phyloP scores from a whole-genome alignment of 2,888 invertebrate species.

The Dioctria linearis region DNA sequence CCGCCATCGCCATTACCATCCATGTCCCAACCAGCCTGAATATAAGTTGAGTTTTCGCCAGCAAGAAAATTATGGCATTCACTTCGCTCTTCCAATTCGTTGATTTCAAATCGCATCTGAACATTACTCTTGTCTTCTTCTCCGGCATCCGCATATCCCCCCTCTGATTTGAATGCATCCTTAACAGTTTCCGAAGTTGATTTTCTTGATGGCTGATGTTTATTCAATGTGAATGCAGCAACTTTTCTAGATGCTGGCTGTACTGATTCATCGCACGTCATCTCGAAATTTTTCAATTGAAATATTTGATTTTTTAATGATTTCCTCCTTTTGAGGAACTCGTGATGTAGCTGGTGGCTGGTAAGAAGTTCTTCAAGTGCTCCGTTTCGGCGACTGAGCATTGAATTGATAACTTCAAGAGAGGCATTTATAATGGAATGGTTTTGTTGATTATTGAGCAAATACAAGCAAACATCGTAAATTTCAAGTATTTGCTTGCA shows the following conservation, averaged over 20 bases:
- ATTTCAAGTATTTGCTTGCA: constrained; percentile 74
- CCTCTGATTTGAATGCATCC: constrained; percentile 64
- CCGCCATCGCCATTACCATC: constrained; percentile 56
- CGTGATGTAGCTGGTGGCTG: constrained; percentile 69
- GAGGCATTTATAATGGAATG: constrained; percentile 92
- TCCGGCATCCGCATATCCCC: constrained; percentile 59
- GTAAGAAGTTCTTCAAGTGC: constrained; percentile 67
- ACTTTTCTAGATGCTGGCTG: constrained; percentile 46
- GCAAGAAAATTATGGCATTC: constrained; percentile 40
- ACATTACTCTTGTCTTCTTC: constrained; percentile 60
- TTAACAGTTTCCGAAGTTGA: constrained; percentile 61
- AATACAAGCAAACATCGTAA: constrained; percentile 83
- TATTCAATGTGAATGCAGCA: constrained; percentile 60
- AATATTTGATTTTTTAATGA: constrained; percentile 72
- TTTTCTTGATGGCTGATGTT: constrained; percentile 61
- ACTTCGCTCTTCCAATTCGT: constrained; percentile 42
- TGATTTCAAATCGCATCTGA: constrained; percentile 49
- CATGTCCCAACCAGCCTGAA: neutral
- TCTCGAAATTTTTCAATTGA: constrained; percentile 69
- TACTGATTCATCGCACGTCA: constrained; percentile 57
- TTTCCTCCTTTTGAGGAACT: constrained; percentile 69
- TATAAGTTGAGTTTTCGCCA: constrained; percentile 10
- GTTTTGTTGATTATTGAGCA: constrained; percentile 78
- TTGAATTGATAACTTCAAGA: constrained; percentile 77
- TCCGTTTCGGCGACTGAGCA: constrained; percentile 65